Percentiles rank a stretch among this genome's conserved stretches.
These are phyloP conservation scores for Centropus bengalensis DNA, from an alignment of 2,113 vertebrate species.

Conservation along the genomic window DNA sequence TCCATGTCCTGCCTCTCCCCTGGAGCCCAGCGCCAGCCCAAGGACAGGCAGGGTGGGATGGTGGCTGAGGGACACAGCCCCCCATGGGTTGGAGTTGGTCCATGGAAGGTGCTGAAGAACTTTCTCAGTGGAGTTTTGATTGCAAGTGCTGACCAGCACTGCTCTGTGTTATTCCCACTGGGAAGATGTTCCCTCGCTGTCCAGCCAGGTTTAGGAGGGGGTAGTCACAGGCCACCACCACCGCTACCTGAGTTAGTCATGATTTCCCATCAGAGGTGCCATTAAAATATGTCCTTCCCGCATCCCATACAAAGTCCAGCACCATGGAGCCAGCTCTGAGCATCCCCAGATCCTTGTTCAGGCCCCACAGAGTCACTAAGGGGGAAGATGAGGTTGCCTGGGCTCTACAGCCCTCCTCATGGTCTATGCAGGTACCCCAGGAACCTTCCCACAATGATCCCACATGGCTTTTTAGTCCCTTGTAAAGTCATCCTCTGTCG, in stretches of 20 bases:
- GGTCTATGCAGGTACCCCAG: not conserved
- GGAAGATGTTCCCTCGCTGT: not conserved
- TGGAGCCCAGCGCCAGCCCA: not conserved
- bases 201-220: not conserved
- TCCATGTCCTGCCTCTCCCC: not conserved
- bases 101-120: not conserved
- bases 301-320: accelerated
- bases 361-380: accelerated
- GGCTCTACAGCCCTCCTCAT: not conserved
- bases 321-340: not conserved
- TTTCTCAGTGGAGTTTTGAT: not conserved
- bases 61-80: not conserved
- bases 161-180: accelerated
- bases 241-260: not conserved
- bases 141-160: not conserved
- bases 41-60: not conserved
- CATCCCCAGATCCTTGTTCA: not conserved
- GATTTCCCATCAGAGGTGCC: not conserved
- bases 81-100: accelerated
- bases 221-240: not conserved
- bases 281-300: not conserved
- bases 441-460: not conserved
- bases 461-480: too few relatives aligned
- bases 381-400: not conserved
- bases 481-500: not conserved